Percentiles rank a stretch among this genome's conserved stretches.
Evolutionary conservation across 92 coral and sea anemone species (phyloP).

Genomic region (Pocillopora grandis): DNA sequence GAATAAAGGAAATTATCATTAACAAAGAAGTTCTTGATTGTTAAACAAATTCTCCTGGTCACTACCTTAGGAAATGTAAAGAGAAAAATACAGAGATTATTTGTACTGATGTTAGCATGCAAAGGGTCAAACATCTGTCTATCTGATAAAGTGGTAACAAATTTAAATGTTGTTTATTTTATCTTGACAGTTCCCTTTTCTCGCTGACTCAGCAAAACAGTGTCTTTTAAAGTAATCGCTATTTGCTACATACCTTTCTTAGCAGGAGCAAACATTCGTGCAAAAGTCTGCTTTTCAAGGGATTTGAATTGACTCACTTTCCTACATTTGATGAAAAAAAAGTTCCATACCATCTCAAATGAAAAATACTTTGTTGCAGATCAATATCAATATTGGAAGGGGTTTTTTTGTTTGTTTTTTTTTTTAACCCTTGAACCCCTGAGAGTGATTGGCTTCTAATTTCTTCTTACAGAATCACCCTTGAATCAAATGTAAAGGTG

Average conservation of each 20-base stretch:
- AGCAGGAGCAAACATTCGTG: conserved; percentile 58
- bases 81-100: too few species aligned
- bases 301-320: conserved; percentile 58
- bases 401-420: too few species aligned
- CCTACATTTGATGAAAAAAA: conserved; percentile 19
- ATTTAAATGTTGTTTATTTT: background rate
- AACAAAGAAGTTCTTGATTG: too few species aligned
- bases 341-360: background rate
- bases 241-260: conserved; percentile 24
- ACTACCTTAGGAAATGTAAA: too few species aligned
- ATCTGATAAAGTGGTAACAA: too few species aligned
- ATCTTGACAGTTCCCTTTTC: background rate
- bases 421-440: background rate
- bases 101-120: too few species aligned
- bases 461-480: too few species aligned
- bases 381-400: background rate
- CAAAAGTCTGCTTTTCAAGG: conserved; percentile 63
- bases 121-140: too few species aligned
- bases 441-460: too few species aligned
- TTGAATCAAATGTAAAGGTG: too few species aligned
- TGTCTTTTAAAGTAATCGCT: background rate
- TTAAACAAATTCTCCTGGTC: too few species aligned
- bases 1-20: too few species aligned
- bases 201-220: background rate
- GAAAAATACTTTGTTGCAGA: background rate